Evolutionary conservation across 2,888 invertebrate genomes (phyloP), one percentile per base, ranked within the genome.

Genomic region (Drosophila merina): DNA sequence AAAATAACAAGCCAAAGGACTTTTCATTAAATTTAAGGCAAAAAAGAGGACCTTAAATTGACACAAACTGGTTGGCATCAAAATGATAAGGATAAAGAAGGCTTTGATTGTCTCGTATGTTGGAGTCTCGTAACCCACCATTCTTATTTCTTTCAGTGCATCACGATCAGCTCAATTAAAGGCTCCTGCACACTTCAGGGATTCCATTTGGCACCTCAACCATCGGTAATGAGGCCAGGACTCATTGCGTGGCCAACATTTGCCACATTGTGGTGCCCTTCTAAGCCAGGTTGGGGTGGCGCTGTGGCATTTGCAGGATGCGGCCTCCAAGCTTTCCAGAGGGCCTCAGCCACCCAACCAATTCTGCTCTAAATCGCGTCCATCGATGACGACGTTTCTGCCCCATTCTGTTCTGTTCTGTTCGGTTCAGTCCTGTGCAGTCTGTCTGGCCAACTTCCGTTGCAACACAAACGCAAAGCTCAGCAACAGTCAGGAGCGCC

Each of bases 401-500:
- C 25, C 42, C 51, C 28, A 14, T 44, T 48, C n/a, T 8, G 30
- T 54, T 47, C 38, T 54, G 49, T 51, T 56, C 31, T 20, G 31
- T 20, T 20, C 20, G 20, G 20, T 44, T 48, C n/a, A 3, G 25
- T 54, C 38, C 38, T 54, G 47, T 51, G 52, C 31, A 10, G 31
- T 60, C 36, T 66, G 80, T 77, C 83, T 76, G 72, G 60, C 54
- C 64, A 64, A 74, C 80, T 78, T 78, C 80, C 77, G 83, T 51
- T 73, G 64, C 63, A 66, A 49, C 58, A 20, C 42, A 51, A 31
- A n/a, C 36, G 36, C 40, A 44, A 4, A 44, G 25, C 44, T 10
- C 20, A 25, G 25, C 44, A 4, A 4, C 10, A 25, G 25, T 1
- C 44, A 44, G 44, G 10, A 9, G 25, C 44, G 44, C 20, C 8